Base-by-base conservation (phyloP, 2,797 vertebrate genomes). In the Hozukius guyotensis region DNA sequence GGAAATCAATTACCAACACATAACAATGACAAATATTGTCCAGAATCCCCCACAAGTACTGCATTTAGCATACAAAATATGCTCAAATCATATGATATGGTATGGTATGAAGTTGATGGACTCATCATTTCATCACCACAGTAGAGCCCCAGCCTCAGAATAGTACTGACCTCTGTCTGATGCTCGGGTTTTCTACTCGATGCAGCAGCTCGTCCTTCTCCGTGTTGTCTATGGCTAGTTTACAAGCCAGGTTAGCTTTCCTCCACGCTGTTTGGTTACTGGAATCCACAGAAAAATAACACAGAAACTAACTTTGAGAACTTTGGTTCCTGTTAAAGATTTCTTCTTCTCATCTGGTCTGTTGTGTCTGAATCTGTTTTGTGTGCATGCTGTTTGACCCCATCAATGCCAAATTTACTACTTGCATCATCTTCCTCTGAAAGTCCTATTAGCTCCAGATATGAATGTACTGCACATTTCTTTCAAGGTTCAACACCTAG, bases 181-280 rank as follows among this genome's bases (percentile, higher is more conserved):
- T 80, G 29, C 68, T 87, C 38, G 87, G 73, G 78, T 62, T 78
- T 5, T 97, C 96, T 74, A 94, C 93, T 77, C 94, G 95, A 14
- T 86, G 93, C 14, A 99, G 95, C 79, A 99, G 95, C 66, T 98
- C 96, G n/a, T 98, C 96, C 84, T 97, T 98, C 93, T 98, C 98
- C 61, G 95, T 89, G 88, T 96, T 96, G 94, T 99, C 98, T 8
- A 99, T 98, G 56, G 97, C 95, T 60, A 97, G 95, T 93, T 97
- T 98, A 91, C 97, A 98, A 2, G 97, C 97, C 67, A 99, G 93
- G 88, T 99, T 99, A 31, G 98, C 96, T 84, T 98, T 99, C 88
- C 98, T 97, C 98, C 98, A 99, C 0, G 96, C 97, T 4, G 96
- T 97, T 96, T 98, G 98, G 84, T 99, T 99, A 95, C 98, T 99